A percentile compares a stretch with the other conserved stretches of the same genome.
phyloP scores from a whole-genome alignment of 1,140 invertebrate species.

The Monomorium pharaonis region DNA sequence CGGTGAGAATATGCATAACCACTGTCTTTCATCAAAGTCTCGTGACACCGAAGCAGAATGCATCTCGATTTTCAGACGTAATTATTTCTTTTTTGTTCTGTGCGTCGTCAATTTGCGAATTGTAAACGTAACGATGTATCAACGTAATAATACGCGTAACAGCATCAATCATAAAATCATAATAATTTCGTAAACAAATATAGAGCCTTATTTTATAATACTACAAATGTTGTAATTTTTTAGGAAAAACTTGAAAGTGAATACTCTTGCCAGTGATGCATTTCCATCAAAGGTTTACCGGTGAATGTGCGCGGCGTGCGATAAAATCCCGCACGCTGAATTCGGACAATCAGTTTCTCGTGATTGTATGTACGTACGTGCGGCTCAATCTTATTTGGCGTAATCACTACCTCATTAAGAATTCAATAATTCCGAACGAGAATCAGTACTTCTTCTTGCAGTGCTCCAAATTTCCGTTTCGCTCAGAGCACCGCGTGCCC shows the following conservation, averaged over 20 bases:
- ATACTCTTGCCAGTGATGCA: too few species aligned
- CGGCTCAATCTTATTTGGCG: background rate
- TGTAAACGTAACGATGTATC: background rate
- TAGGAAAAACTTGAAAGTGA: too few species aligned
- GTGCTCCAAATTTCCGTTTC: slow-evolving; percentile 15
- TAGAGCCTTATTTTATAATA: too few species aligned
- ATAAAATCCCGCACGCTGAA: too few species aligned
- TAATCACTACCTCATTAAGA: background rate
- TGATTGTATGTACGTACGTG: too few species aligned
- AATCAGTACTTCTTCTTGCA: slow-evolving; percentile 13
- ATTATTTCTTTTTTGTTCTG: background rate
- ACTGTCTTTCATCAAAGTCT: background rate
- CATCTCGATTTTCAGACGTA: background rate
- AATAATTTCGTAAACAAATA: too few species aligned
- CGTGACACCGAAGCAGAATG: background rate
- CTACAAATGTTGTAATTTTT: too few species aligned
- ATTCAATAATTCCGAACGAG: slow-evolving; percentile 16
- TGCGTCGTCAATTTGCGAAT: background rate
- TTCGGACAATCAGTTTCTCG: too few species aligned
- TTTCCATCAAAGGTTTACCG: too few species aligned
- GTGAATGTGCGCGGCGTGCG: too few species aligned
- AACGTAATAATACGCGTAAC: background rate
- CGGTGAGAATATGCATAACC: background rate
- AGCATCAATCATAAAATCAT: background rate
- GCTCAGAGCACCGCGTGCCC: background rate